Base-by-base conservation (phyloP, 2,113 vertebrate genomes). In the Phycodurus eques region DNA sequence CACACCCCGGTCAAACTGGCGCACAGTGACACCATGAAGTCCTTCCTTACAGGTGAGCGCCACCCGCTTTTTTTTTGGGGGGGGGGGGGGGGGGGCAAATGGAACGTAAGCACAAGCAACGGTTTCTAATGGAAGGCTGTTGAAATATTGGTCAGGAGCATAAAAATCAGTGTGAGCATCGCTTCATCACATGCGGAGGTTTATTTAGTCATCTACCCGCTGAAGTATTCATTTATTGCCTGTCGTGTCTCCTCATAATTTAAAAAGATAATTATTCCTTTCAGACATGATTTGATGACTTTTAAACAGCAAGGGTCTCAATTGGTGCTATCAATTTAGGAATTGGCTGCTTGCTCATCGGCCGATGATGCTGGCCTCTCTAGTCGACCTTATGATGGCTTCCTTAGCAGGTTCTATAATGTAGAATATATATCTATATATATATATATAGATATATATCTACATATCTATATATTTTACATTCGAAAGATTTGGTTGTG, bases 1-100 rank as follows among this genome's bases (percentile, higher is more conserved):
- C 96, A 98, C 92, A 98, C 97, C 0, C 94, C 95, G 2, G 92
- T 98, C 90, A 99, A 98, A 79, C 77, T 99, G 78, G 96, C 97
- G 80, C 96, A 95, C 76, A 99, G 97, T 1, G 90, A 92, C 0
- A 92, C 82, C 85, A 98, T 99, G 98, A 98, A 96, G 90, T 90
- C 82, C 71, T 99, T 98, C 87, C 95, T 99, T 74, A 93, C 89
- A 7, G 96, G 98, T 98, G 13, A 61, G 31, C 27, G 31, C 57
- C 2, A 33, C 31, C 57, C 27, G 14, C 20, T 14, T 54, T 54
- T 9, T 19, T n/a, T 53, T n/a, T 20, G 27, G 27, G 27, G 27
- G 27, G 27, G 27, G 27, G 27, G 27, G 27, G 27, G n/a, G 53
- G 8, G 2, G n/a, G 9, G 20, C n/a, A 22, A 20, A 56, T 20